phyloP scores from a whole-genome alignment of 2,113 vertebrate genomes.

The Elgaria multicarinata region DNA sequence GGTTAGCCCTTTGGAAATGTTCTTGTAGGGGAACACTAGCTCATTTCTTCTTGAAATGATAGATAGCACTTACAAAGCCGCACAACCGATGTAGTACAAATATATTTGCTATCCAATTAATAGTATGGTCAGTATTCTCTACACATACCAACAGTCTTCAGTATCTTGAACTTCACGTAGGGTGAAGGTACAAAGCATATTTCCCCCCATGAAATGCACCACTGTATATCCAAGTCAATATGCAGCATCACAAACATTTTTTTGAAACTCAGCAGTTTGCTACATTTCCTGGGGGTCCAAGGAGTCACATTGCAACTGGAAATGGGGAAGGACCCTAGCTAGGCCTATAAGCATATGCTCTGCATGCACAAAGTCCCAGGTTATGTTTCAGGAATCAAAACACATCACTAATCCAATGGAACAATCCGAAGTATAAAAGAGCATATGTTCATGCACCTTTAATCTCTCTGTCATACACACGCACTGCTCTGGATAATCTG shows the following conservation, averaged over 20 bases:
- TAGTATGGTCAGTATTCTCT: neutral
- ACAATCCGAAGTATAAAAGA: neutral
- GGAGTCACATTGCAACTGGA: neutral
- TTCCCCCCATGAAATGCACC: neutral
- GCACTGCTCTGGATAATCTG: neutral
- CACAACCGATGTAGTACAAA: neutral
- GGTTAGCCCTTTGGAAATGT: neutral
- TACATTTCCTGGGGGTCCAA: neutral
- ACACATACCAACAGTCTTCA: neutral
- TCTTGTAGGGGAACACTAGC: neutral
- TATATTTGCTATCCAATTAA: neutral
- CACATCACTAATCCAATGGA: neutral
- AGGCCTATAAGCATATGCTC: neutral
- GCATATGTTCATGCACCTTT: neutral
- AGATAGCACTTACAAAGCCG: neutral
- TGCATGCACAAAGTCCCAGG: too few species aligned
- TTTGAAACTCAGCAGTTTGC: neutral
- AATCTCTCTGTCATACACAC: too few species aligned
- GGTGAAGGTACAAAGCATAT: neutral
- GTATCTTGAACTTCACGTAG: too few species aligned
- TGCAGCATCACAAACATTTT: neutral
- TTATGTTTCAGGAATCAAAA: neutral
- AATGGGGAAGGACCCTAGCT: neutral
- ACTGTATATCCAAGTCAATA: neutral
- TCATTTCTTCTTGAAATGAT: neutral